Conservation (phyloP, 2,888 invertebrate species). For the Plebejus melissa region DNA sequence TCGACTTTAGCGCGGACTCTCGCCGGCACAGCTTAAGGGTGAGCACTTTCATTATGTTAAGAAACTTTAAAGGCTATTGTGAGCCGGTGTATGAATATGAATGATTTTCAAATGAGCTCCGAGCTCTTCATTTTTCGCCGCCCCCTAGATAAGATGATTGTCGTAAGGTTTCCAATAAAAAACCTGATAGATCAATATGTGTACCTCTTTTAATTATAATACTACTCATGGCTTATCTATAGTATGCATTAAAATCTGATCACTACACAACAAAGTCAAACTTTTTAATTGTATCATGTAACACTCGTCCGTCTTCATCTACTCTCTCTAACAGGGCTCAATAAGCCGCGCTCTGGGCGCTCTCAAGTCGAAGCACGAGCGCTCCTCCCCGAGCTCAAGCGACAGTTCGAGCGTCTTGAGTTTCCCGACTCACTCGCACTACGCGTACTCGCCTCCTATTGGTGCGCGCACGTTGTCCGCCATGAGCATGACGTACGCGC, state of each 20-base stretch:
- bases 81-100: neutral
- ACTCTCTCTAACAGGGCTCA: slow-evolving; percentile 78
- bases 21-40: slow-evolving; percentile 80
- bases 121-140: neutral
- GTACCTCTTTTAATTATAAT: neutral
- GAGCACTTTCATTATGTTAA: slow-evolving; percentile 42
- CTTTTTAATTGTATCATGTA: too few species aligned
- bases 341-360: slow-evolving; percentile 86
- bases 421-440: slow-evolving; percentile 64
- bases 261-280: too few species aligned
- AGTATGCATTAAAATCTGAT: too few species aligned
- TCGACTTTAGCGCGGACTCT: slow-evolving; percentile 72
- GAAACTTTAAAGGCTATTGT: neutral
- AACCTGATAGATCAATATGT: neutral
- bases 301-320: too few species aligned
- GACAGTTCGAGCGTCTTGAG: slow-evolving; percentile 80
- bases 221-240: too few species aligned
- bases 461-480: slow-evolving; percentile 77
- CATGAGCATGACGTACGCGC: slow-evolving; percentile 80
- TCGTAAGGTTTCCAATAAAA: neutral
- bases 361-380: slow-evolving; percentile 80
- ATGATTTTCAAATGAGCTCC: neutral
- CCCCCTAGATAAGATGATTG: slow-evolving; percentile 4
- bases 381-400: slow-evolving; percentile 83
- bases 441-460: slow-evolving; percentile 74